Evolutionary conservation across 2,888 invertebrate species (phyloP).

Genomic region (Noctua janthina): DNA sequence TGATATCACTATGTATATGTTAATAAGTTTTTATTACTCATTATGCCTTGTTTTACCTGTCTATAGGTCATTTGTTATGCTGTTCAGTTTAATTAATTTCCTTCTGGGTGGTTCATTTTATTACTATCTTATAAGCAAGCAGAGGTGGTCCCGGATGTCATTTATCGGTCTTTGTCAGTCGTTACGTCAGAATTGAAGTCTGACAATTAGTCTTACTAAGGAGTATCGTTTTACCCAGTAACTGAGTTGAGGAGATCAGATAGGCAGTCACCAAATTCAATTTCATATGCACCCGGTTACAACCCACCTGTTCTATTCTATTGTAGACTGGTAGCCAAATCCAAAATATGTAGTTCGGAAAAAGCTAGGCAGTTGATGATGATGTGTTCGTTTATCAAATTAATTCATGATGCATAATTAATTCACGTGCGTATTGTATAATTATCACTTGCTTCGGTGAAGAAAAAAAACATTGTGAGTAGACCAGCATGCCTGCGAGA

Average conservation of each 20-base stretch:
- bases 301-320: no score
- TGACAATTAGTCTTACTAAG: background rate
- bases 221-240: background rate
- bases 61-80: constrained; percentile 6
- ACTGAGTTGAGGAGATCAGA: background rate
- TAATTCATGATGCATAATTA: no score
- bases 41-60: constrained; percentile 30
- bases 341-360: background rate
- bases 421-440: no score
- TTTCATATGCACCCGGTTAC: background rate
- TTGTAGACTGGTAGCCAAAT: background rate
- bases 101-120: background rate
- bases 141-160: no score
- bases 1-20: constrained; percentile 35
- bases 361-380: no score
- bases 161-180: background rate
- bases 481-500: no score
- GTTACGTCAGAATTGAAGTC: background rate
- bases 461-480: no score
- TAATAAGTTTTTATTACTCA: constrained; percentile 40
- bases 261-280: background rate
- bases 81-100: constrained; percentile 4
- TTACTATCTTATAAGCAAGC: background rate
- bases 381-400: background rate
- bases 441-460: no score